These are phyloP conservation scores for Pithys albifrons DNA, from an alignment of 2,113 vertebrate genomes.

Conservation along the genomic window DNA sequence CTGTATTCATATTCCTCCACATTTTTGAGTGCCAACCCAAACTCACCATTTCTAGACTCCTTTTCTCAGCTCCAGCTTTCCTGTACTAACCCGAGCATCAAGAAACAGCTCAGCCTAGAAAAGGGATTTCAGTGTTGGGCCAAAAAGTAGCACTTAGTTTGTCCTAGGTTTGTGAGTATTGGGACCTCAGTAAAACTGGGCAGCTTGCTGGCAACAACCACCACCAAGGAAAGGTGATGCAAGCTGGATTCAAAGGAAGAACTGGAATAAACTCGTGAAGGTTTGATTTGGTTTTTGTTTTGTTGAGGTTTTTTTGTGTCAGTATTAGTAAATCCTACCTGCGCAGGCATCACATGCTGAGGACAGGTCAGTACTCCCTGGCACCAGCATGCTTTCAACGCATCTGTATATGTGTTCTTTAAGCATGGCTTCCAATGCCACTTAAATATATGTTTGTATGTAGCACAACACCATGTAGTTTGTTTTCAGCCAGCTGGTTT, in stretches of 20 bases:
- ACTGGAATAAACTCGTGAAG: neutral
- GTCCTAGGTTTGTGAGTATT: neutral
- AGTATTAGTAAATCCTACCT: fast-evolving
- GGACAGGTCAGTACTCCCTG: neutral
- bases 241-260: neutral
- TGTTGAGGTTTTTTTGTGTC: neutral
- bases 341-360: neutral
- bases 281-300: neutral
- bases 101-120: neutral
- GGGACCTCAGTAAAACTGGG: neutral
- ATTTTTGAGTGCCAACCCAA: neutral
- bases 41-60: neutral
- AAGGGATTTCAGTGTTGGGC: neutral
- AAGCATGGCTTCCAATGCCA: neutral
- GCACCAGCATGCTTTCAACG: neutral
- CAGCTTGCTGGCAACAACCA: neutral
- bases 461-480: neutral
- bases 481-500: neutral
- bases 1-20: neutral
- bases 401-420: neutral
- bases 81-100: neutral
- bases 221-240: neutral
- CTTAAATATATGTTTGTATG: neutral
- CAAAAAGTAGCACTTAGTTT: neutral
- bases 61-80: neutral